Conservation (phyloP, 2,888 invertebrate species). For the Leucania comma region DNA sequence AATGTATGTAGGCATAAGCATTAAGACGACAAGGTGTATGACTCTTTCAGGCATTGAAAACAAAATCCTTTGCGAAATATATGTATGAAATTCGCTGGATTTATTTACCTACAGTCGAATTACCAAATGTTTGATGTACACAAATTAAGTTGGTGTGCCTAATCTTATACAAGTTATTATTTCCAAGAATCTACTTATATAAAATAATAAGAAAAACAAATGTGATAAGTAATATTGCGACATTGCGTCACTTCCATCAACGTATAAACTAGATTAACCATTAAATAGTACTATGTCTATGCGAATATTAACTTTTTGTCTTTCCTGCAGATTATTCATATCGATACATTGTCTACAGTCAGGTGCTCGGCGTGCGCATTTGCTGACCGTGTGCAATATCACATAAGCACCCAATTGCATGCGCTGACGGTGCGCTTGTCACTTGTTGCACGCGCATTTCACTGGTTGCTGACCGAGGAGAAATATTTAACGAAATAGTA, state of each 20-base stretch:
- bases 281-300: no score
- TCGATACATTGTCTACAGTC: not conserved
- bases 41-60: not conserved
- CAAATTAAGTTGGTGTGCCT: not conserved
- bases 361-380: conserved; percentile 20
- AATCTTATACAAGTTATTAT: not conserved
- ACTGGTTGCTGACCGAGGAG: not conserved
- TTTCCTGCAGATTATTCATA: not conserved
- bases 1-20: no score
- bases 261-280: not conserved
- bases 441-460: not conserved
- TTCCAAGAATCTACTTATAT: not conserved
- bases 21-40: no score
- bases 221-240: not conserved
- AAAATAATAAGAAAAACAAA: not conserved
- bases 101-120: not conserved
- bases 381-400: conserved; percentile 31
- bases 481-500: not conserved
- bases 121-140: not conserved
- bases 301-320: not conserved
- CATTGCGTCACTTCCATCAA: not conserved
- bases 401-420: conserved; percentile 31
- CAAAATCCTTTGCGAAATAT: not conserved
- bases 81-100: no score
- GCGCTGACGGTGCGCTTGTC: conserved; percentile 31